These are phyloP conservation scores for Cyanistes caeruleus DNA, from an alignment of 2,113 vertebrate genomes.

Conservation along the genomic window DNA sequence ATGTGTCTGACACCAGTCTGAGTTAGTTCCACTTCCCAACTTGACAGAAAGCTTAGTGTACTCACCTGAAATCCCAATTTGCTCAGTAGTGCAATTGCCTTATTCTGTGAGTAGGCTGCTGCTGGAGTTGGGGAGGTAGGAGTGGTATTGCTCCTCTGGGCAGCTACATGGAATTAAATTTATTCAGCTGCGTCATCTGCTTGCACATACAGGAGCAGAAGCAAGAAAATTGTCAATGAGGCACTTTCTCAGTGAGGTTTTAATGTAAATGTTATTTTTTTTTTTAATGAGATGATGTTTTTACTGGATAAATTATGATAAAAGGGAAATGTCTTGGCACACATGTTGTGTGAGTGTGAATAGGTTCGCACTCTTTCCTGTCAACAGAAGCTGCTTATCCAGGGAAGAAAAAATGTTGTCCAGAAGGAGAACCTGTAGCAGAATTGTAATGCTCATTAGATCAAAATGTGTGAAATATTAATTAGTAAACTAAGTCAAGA, in stretches of 20 bases:
- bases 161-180: not conserved
- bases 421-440: not conserved
- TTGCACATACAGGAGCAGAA: not conserved
- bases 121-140: not conserved
- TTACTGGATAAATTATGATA: not conserved
- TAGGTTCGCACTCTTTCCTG: not conserved
- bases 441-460: not conserved
- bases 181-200: not conserved
- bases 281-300: not conserved
- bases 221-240: not conserved
- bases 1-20: not conserved
- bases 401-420: not conserved
- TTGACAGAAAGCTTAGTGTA: not conserved
- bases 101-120: not conserved
- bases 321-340: not conserved
- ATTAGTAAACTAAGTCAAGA: not conserved
- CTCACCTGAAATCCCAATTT: rapidly evolving
- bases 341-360: rapidly evolving
- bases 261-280: not conserved
- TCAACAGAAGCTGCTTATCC: not conserved
- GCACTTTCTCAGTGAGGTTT: not conserved
- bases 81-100: not conserved
- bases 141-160: not conserved
- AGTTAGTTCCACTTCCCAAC: not conserved
- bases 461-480: not conserved